Conservation (phyloP, 2,113 vertebrate genomes). For the Corydoras sp. region DNA sequence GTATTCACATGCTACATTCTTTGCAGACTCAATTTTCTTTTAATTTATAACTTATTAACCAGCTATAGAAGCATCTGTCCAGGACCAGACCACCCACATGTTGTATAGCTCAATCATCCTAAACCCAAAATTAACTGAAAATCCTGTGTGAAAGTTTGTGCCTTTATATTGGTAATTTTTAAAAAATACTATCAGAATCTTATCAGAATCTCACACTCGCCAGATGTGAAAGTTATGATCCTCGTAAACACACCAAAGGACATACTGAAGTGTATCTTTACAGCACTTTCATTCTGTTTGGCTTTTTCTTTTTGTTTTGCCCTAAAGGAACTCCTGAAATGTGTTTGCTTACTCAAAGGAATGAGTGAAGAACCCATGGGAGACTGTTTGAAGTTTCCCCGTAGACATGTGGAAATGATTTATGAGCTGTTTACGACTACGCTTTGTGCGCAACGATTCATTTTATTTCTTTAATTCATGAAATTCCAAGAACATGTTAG, state of each 20-base stretch:
- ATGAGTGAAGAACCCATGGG: neutral
- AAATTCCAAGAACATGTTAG: no score
- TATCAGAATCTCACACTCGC: neutral
- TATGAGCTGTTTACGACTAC: neutral
- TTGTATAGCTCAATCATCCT: neutral
- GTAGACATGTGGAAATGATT: slow-evolving; percentile 13
- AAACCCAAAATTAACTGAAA: neutral
- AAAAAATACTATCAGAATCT: neutral
- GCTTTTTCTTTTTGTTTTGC: neutral
- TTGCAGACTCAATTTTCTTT: no score
- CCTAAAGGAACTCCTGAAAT: neutral
- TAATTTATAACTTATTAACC: no score
- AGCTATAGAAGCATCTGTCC: neutral
- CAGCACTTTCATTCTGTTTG: neutral
- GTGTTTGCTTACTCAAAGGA: neutral
- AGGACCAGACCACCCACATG: neutral
- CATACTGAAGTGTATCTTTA: neutral
- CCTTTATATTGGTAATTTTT: no score
- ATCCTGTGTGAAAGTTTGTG: neutral
- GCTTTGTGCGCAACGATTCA: neutral
- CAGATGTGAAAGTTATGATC: neutral
- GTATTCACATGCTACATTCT: no score
- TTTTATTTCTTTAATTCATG: slow-evolving; percentile 3
- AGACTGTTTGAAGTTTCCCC: neutral
- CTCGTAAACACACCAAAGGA: neutral